Conservation (phyloP, 1,140 invertebrate species). For the Bursaphelenchus mucronatus region DNA sequence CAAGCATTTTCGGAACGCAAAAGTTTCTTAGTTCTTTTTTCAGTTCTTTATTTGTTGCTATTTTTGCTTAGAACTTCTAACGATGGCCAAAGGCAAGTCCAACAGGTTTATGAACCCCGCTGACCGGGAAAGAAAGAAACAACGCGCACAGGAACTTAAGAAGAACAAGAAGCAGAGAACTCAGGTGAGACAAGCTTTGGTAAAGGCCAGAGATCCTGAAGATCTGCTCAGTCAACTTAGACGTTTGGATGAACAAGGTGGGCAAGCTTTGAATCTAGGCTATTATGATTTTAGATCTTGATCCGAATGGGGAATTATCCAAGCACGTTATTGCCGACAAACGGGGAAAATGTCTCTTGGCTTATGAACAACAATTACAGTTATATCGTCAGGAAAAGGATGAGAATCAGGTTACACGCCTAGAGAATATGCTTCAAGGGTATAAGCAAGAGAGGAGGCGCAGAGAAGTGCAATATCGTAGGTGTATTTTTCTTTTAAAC, state of each 20-base stretch:
- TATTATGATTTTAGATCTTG: slow-evolving; percentile 39
- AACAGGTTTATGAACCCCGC: slow-evolving; percentile 66
- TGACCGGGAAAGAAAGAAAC: slow-evolving; percentile 63
- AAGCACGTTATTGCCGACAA: slow-evolving; percentile 47
- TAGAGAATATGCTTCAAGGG: slow-evolving; percentile 40
- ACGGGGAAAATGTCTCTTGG: slow-evolving; percentile 32
- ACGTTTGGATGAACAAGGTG: slow-evolving; percentile 64
- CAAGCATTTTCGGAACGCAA: too few species aligned
- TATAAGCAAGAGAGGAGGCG: slow-evolving; percentile 42
- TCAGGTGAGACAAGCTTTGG: slow-evolving; percentile 63
- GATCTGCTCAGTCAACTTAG: slow-evolving; percentile 64
- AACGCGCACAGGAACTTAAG: slow-evolving; percentile 47
- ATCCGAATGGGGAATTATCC: slow-evolving; percentile 36
- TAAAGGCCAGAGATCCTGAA: slow-evolving; percentile 64
- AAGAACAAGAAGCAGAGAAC: slow-evolving; percentile 65
- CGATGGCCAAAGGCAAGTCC: slow-evolving; percentile 63
- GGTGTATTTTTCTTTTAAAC: slow-evolving; percentile 21
- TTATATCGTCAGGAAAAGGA: slow-evolving; percentile 42
- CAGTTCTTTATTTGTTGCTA: background rate
- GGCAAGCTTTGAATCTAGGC: background rate
- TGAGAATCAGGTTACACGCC: slow-evolving; percentile 30
- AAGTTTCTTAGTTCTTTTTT: background rate
- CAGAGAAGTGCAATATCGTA: slow-evolving; percentile 43
- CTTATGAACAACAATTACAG: slow-evolving; percentile 41
- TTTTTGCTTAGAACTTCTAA: background rate